Evolutionary conservation across 53 echinoderm and acorn worm genomes (phyloP).

Genomic region (Holothuria scabra): DNA sequence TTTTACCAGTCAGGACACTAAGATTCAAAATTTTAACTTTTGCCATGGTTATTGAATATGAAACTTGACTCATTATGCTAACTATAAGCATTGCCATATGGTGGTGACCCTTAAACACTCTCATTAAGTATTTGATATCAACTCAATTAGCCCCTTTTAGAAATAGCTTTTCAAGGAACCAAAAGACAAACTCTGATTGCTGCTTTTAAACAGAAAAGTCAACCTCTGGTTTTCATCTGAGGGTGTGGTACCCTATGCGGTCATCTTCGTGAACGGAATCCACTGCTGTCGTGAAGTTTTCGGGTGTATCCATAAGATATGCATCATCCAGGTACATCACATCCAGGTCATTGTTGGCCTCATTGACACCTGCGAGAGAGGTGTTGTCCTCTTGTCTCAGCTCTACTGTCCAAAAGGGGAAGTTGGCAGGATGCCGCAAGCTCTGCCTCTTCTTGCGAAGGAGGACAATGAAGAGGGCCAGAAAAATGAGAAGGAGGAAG

Average conservation of each 20-base stretch:
- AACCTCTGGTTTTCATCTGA: slow-evolving; percentile 32
- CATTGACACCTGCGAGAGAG: slow-evolving; percentile 9
- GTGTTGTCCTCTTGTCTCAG: slow-evolving; percentile 31
- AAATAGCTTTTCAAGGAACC: no score
- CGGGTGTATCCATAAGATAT: slow-evolving; percentile 91
- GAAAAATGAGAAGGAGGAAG: not conserved
- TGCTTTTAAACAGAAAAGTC: no score
- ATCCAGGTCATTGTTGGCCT: slow-evolving; percentile 63
- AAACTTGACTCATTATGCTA: no score
- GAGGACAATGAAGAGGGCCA: not conserved
- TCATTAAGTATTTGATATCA: no score
- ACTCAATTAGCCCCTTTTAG: no score
- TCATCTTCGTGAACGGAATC: slow-evolving; percentile 66
- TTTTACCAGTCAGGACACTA: no score
- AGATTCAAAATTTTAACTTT: no score
- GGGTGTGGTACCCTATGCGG: slow-evolving; percentile 68
- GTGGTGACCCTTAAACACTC: no score
- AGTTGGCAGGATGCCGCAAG: slow-evolving; percentile 37
- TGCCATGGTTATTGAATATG: no score
- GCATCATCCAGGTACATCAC: slow-evolving; percentile 95
- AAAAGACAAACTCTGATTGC: no score
- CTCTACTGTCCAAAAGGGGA: slow-evolving; percentile 48
- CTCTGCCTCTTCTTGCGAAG: slow-evolving; percentile 31
- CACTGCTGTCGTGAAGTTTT: slow-evolving; percentile 70
- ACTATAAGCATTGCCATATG: no score